Conservation (phyloP, 2,113 vertebrate genomes). For the Lonchura striata region DNA sequence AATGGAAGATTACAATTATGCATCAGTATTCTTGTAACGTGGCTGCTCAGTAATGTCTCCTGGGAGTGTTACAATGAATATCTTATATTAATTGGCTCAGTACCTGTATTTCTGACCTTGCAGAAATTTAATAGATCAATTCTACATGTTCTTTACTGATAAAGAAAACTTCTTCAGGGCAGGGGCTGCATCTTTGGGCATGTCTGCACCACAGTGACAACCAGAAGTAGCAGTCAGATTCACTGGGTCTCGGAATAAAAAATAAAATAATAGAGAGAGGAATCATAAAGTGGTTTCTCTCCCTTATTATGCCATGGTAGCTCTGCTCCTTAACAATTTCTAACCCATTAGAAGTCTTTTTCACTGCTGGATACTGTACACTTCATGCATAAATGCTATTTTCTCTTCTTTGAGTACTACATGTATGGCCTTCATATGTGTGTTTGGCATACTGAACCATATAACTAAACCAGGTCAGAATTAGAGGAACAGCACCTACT, state of each 20-base stretch:
- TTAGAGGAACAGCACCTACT: neutral
- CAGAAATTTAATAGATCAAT: slow-evolving; percentile 65
- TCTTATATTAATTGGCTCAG: slow-evolving; percentile 75
- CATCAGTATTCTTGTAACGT: slow-evolving; percentile 73
- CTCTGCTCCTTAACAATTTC: neutral
- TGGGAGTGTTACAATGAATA: slow-evolving; percentile 71
- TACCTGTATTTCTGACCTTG: slow-evolving; percentile 71
- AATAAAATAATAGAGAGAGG: neutral
- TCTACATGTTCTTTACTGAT: slow-evolving; percentile 19
- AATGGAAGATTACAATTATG: slow-evolving; percentile 71
- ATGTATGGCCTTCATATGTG: neutral
- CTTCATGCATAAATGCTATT: neutral
- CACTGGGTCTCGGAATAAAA: neutral
- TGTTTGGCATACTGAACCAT: neutral
- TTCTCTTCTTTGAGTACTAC: neutral
- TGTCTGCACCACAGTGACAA: neutral
- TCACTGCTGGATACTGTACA: neutral
- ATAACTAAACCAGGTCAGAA: neutral
- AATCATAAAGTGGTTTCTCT: neutral
- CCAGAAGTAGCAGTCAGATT: neutral
- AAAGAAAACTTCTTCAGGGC: slow-evolving; percentile 30
- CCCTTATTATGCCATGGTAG: neutral
- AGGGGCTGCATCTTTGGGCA: neutral
- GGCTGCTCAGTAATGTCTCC: slow-evolving; percentile 61
- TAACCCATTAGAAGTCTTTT: neutral